Evolutionary conservation across 1,140 invertebrate genomes (phyloP).

Genomic region (Hypsibius dujardini): DNA sequence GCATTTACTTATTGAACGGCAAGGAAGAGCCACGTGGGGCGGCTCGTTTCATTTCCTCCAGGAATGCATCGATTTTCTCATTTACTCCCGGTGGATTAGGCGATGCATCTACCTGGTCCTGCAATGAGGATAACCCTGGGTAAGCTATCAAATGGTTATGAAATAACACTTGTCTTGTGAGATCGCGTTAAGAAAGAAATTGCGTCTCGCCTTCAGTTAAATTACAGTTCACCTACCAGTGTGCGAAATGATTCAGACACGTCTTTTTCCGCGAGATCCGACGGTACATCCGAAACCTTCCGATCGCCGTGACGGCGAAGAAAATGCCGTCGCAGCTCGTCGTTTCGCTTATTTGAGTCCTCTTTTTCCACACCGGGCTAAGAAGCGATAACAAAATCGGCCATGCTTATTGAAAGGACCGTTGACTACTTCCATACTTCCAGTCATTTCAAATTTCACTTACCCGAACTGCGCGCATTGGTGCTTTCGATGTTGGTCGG

Average conservation of each 20-base stretch:
- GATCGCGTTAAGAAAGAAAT: no score
- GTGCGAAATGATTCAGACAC: not conserved
- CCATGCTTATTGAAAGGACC: not conserved
- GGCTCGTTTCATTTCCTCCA: constrained; percentile 1
- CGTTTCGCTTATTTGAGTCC: not conserved
- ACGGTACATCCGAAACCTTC: not conserved
- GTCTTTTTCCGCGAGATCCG: not conserved
- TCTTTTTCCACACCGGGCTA: not conserved
- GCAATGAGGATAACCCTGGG: not conserved
- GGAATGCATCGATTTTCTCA: constrained; percentile 7
- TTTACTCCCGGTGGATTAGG: not conserved
- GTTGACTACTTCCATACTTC: no score
- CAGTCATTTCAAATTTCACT: no score
- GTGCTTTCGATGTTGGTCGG: not conserved
- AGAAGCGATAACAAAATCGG: not conserved
- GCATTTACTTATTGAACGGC: not conserved
- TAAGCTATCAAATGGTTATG: not conserved
- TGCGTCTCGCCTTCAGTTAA: no score
- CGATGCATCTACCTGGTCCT: not conserved
- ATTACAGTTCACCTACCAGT: not conserved
- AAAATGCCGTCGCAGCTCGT: constrained; percentile 3
- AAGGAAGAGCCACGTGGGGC: not conserved
- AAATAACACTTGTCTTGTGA: no score
- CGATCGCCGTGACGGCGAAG: not conserved
- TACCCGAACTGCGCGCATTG: no score